These are phyloP conservation scores for Drosophila cognata DNA, from an alignment of 2,888 invertebrate genomes.

Conservation along the genomic window DNA sequence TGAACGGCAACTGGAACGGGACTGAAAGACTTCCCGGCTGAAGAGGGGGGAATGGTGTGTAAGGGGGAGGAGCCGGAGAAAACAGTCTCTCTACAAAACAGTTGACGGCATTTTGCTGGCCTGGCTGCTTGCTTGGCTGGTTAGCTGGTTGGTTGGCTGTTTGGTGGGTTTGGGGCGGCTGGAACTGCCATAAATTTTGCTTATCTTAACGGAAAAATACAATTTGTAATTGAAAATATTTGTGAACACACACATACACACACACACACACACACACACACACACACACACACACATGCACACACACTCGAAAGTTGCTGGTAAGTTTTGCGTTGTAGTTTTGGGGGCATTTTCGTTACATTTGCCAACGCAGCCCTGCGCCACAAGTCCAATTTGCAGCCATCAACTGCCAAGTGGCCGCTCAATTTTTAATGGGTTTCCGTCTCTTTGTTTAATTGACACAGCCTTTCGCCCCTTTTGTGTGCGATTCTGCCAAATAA, in stretches of 20 bases:
- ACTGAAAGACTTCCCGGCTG: not conserved
- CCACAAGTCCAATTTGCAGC: conserved; percentile 5
- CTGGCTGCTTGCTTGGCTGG: not conserved
- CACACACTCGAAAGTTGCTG: conserved; percentile 33
- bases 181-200: conserved; percentile 77
- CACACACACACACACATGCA: not conserved
- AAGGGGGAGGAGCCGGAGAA: not conserved
- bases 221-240: conserved; percentile 80
- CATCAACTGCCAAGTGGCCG: conserved; percentile 36
- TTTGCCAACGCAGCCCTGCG: conserved; percentile 15
- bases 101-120: conserved; percentile 24
- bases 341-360: conserved; percentile 14
- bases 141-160: not conserved
- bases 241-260: conserved; percentile 51
- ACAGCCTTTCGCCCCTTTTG: conserved; percentile 3
- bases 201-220: conserved; percentile 80
- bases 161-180: conserved; percentile 6
- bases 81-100: conserved; percentile 25
- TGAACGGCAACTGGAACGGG: conserved; percentile 12
- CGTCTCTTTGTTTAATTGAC: conserved; percentile 60
- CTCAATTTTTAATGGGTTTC: conserved; percentile 58
- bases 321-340: conserved; percentile 52
- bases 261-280: conserved; percentile 18
- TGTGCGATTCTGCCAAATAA: conserved; percentile 10
- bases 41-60: too few species aligned